These are phyloP conservation scores for Holocentrus rufus DNA, from an alignment of 2,797 vertebrate species.

Conservation along the genomic window DNA sequence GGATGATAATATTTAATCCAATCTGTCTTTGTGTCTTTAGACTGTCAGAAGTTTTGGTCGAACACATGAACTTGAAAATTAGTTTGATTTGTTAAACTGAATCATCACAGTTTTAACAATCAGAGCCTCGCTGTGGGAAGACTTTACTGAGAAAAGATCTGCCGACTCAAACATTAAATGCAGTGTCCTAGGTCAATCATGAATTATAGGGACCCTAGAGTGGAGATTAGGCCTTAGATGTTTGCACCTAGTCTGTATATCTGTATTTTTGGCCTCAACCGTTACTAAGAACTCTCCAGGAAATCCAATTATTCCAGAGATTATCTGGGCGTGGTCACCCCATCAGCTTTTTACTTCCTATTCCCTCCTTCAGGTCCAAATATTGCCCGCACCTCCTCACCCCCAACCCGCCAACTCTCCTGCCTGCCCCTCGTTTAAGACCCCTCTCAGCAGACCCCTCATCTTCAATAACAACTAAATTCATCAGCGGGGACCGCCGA, in stretches of 20 bases:
- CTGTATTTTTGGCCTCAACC: conserved; percentile 34
- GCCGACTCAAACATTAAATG: conserved; percentile 30
- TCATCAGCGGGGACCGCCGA: conserved; percentile 61
- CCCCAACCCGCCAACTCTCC: conserved; percentile 31
- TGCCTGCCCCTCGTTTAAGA: conserved; percentile 48
- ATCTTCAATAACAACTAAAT: conserved; percentile 72
- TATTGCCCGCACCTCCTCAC: no score
- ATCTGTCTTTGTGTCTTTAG: no score
- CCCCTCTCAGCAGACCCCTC: conserved; percentile 64
- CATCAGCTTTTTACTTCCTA: conserved; percentile 41
- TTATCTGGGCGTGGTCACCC: conserved; percentile 58
- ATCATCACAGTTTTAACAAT: no score
- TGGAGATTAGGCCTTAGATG: conserved; percentile 16
- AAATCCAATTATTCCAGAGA: conserved; percentile 72
- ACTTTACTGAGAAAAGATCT: not conserved
- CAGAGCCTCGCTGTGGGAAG: no score
- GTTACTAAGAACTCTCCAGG: conserved; percentile 46
- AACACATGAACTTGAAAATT: no score
- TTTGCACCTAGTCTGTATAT: conserved; percentile 27
- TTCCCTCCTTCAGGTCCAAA: conserved; percentile 37
- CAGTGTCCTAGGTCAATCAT: conserved; percentile 31
- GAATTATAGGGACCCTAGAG: not conserved
- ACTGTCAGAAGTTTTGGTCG: no score
- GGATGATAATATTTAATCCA: no score
- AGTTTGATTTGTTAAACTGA: no score